Evolutionary conservation across 2,888 invertebrate genomes (phyloP), one percentile per base, ranked within the genome.

Genomic region (Sarcophaga variegata): DNA sequence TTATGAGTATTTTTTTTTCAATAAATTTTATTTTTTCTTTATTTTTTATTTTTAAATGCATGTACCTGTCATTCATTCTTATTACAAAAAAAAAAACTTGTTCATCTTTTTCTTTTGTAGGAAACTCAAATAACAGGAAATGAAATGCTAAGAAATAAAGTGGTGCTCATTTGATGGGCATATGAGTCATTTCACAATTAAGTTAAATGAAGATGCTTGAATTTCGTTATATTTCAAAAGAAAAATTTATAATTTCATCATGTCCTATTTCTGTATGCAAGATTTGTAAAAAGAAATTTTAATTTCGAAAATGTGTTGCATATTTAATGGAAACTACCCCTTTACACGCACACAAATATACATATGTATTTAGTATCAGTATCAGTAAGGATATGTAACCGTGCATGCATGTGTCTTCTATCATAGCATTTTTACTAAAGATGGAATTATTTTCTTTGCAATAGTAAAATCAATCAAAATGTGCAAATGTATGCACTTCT

Each of bases 31-130:
- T 49, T 14, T 49, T 4, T 45, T 64, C n/a, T 54, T 14, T 75
- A 82, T 81, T 75, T 78, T 67, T 67, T 66, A 49, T 66, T 54
- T 79, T 80, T 86, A 72, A 83, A 83, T 80, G 75, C 80, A 72
- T 76, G 66, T 82, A 86, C 80, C 76, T 86, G 78, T 75, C 76
- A 69, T 49, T 62, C 54, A 45, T 25, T 20, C 27, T 20, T 62
- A 72, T 67, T 8, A 37, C 8, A 37, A 71, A 80, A 60, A 85
- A 76, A 71, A 80, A 60, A 85, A 72, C 25, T 80, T 60, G 79
- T 83, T 59, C 80, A 76, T 80, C 83, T 81, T 86, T 83, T 86
- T 76, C 76, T 72, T 62, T 74, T 54, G 20, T n/a, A 54, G 12
- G 25, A 72, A 17, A 59, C 49, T 49, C 6, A 64, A 59, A 74